Evolutionary conservation across 2,888 invertebrate genomes (phyloP).

Genomic region (Chymomyza caudatula): DNA sequence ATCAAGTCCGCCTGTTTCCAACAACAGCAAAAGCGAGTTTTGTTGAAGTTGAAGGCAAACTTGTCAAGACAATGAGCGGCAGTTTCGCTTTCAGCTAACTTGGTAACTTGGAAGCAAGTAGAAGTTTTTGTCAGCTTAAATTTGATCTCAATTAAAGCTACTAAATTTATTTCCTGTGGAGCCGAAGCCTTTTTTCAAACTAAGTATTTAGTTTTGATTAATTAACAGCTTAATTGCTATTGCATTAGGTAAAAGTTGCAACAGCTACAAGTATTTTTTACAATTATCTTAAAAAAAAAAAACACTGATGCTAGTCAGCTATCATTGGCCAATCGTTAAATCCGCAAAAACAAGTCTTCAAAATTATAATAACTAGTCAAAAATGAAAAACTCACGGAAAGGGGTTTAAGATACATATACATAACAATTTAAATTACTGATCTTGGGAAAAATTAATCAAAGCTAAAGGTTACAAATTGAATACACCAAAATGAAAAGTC

Average conservation of each 20-base stretch:
- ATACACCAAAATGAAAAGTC: not conserved
- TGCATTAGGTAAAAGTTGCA: not conserved
- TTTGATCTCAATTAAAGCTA: slow-evolving; percentile 5
- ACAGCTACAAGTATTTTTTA: not conserved
- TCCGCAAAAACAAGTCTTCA: slow-evolving; percentile 63
- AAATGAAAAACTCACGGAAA: slow-evolving; percentile 63
- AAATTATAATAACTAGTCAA: slow-evolving; percentile 16
- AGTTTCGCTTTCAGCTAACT: slow-evolving; percentile 40
- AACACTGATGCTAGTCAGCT: not conserved
- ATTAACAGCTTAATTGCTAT: not conserved
- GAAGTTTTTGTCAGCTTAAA: not conserved
- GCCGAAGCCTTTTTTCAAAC: not conserved
- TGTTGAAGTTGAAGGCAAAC: slow-evolving; percentile 69
- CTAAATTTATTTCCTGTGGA: not conserved
- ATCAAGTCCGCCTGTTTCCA: not conserved
- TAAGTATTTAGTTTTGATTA: not conserved
- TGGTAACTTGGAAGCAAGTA: not conserved
- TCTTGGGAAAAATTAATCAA: not conserved
- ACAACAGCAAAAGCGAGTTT: not conserved
- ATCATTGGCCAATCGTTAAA: slow-evolving; percentile 68
- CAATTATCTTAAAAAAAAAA: not conserved
- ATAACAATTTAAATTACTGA: not conserved
- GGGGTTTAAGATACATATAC: slow-evolving; percentile 37
- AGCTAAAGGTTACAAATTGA: not conserved
- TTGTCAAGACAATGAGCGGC: slow-evolving; percentile 64